Base-by-base conservation (phyloP, 2,888 invertebrate genomes). In the Omphaloscelis lunosa region DNA sequence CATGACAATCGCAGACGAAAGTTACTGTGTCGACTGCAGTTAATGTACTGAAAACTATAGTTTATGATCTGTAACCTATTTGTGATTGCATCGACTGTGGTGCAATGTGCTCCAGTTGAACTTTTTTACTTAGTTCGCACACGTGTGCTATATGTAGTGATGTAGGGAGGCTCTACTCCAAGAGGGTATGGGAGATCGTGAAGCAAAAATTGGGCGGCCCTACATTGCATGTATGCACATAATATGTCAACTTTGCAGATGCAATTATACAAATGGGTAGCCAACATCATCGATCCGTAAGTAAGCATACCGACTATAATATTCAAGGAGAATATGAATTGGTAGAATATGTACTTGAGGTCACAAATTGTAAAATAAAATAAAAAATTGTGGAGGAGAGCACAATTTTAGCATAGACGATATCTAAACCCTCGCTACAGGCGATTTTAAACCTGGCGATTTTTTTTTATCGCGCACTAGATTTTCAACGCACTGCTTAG, bases 21-120 rank as follows among this genome's bases (percentile, higher is more conserved):
- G 74, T 77, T 77, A 85, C 61, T 82, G 85, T 85, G 73, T 77
- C 73, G 77, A 71, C 61, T 48, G 66, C 61, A 85, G 82, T 85
- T 83, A 85, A 83, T 82, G 86, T 82, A 82, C 86, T 83, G 82
- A 74, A 72, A 83, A 84, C 74, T 67, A 12, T 61, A 85, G 63
- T 84, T 85, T 77, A 84, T 85, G 86, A 70, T 45, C 75, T 70
- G 83, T 72, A 75, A 85, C 78, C 53, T 85, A 75, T 85, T 73
- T 75, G 41, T 78, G 78, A 85, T 84, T 63, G 66, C 34, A 67
- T 61, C 56, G 51, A 45, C 23, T 45, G 29, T 53, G 61, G 27
- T 63, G 56, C 73, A 58, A 48, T 61, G 51, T 48, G 70, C 65
- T 78, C 59, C 27, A 70, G 56, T 71, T 68, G 34, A 81, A 71